Conservation (phyloP, 2,113 vertebrate species). For the Clarias batrachus region DNA sequence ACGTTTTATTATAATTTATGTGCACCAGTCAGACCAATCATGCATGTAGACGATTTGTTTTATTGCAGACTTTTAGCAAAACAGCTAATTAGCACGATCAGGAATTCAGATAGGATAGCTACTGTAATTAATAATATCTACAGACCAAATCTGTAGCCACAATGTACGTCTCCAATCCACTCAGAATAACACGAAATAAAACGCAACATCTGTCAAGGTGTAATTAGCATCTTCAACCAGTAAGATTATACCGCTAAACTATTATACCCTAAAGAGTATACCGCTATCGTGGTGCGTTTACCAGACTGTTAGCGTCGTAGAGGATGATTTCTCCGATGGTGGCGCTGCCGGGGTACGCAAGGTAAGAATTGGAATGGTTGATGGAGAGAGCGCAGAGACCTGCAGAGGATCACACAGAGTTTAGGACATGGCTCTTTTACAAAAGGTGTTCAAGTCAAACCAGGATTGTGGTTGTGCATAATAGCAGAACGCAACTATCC, state of each 20-base stretch:
- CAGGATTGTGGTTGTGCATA: too few species aligned
- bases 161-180: not conserved
- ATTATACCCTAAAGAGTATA: not conserved
- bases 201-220: not conserved
- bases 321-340: slow-evolving; percentile 88
- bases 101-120: not conserved
- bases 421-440: not conserved
- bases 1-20: not conserved
- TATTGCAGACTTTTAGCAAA: not conserved
- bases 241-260: not conserved
- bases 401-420: slow-evolving; percentile 17
- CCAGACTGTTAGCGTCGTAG: slow-evolving; percentile 88
- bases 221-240: not conserved
- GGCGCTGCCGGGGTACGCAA: slow-evolving; percentile 87
- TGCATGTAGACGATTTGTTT: not conserved
- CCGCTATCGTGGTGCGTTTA: slow-evolving; percentile 53
- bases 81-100: not conserved
- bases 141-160: not conserved
- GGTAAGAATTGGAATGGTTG: slow-evolving; percentile 87
- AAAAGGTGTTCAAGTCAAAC: too few species aligned
- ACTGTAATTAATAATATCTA: not conserved
- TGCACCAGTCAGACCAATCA: not conserved
- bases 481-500: too few species aligned
- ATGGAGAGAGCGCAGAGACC: slow-evolving; percentile 83
- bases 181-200: not conserved